Conservation (phyloP, 2,797 vertebrate species). For the Trematomus bernacchii region DNA sequence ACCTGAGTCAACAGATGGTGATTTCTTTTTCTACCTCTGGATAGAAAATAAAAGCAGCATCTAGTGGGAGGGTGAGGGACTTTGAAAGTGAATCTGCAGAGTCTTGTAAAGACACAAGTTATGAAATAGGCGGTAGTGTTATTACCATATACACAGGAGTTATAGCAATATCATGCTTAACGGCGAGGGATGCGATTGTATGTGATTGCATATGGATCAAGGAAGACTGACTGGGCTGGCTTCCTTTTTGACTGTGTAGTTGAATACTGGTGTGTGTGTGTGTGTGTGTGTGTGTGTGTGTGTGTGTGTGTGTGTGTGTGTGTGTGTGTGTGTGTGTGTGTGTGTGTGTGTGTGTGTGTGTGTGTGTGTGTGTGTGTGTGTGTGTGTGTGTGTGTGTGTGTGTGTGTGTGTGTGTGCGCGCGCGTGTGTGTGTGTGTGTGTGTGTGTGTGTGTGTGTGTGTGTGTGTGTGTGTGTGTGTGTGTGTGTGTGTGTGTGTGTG, state of each 20-base stretch:
- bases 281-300: conserved; percentile 3
- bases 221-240: too few relatives aligned
- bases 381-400: neutral
- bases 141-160: too few relatives aligned
- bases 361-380: neutral
- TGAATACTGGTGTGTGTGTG: conserved; percentile 21
- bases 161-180: too few relatives aligned
- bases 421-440: neutral
- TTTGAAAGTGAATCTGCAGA: conserved; percentile 21
- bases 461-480: conserved; percentile 2
- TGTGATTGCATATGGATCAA: neutral
- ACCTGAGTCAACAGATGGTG: conserved; percentile 21
- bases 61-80: neutral
- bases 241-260: neutral
- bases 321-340: too few relatives aligned
- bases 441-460: neutral
- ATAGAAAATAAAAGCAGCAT: conserved; percentile 19
- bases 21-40: neutral
- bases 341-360: too few relatives aligned
- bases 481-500: conserved; percentile 8
- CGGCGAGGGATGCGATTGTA: too few relatives aligned
- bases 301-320: too few relatives aligned
- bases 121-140: neutral
- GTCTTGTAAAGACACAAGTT: neutral
- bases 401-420: neutral